Conservation (phyloP, 2,888 invertebrate species). For the Thelaira solivaga region DNA sequence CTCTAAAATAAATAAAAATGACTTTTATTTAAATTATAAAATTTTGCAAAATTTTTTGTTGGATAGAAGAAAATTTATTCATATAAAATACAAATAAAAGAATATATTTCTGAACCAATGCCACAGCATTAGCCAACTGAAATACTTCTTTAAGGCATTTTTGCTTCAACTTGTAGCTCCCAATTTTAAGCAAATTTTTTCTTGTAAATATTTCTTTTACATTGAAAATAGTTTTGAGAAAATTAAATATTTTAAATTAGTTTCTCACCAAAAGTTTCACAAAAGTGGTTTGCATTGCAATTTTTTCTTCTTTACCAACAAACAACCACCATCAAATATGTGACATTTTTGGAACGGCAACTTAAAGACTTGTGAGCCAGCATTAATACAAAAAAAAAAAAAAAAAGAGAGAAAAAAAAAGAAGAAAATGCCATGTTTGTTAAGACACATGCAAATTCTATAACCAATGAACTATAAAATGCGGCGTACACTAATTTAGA, state of each 20-base stretch:
- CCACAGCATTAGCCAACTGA: too few relatives aligned
- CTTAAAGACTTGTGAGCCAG: not conserved
- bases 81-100: too few relatives aligned
- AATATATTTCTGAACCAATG: too few relatives aligned
- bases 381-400: not conserved
- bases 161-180: too few relatives aligned
- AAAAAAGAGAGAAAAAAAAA: too few relatives aligned
- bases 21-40: too few relatives aligned
- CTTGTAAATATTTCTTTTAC: not conserved
- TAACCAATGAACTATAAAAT: constrained; percentile 25
- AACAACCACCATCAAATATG: constrained; percentile 45
- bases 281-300: not conserved
- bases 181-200: too few relatives aligned
- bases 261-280: constrained; percentile 34
- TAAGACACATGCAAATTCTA: constrained; percentile 53
- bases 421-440: constrained; percentile 18
- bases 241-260: constrained; percentile 14
- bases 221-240: too few relatives aligned
- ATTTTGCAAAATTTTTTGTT: too few relatives aligned
- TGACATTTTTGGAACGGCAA: constrained; percentile 57
- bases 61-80: too few relatives aligned
- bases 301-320: not conserved
- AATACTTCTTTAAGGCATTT: too few relatives aligned
- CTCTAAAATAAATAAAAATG: too few relatives aligned
- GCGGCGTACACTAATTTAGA: constrained; percentile 46